Percentiles rank a stretch among this genome's conserved stretches.
These are phyloP conservation scores for Pterobdella sp. DNA, from an alignment of 2,888 invertebrate species.

Conservation along the genomic window DNA sequence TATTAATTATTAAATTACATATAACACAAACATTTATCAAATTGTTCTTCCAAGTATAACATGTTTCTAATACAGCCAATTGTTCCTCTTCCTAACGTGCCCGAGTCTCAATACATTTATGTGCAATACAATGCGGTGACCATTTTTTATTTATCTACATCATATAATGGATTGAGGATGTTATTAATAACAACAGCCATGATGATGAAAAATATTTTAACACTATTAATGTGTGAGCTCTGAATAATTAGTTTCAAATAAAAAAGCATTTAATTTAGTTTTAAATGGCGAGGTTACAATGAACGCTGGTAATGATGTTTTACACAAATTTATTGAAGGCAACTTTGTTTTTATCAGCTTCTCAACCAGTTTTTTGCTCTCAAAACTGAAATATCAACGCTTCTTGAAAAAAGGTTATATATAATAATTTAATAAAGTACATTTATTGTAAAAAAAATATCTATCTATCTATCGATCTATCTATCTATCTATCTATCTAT, in stretches of 20 bases:
- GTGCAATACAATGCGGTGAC: conserved; percentile 1
- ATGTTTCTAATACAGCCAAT: too few relatives aligned
- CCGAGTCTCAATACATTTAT: not conserved
- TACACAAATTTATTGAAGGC: not conserved
- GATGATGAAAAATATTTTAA: too few relatives aligned
- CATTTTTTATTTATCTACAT: not conserved
- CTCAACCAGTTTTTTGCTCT: not conserved
- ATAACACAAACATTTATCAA: not conserved
- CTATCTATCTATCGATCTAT: too few relatives aligned
- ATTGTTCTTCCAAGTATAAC: not conserved
- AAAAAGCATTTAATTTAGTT: not conserved
- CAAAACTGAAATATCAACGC: not conserved
- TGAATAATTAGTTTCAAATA: not conserved
- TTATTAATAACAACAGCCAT: too few relatives aligned
- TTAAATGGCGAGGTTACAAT: not conserved
- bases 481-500: too few relatives aligned
- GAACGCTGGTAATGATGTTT: too few relatives aligned
- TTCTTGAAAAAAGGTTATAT: not conserved
- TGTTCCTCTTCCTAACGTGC: not conserved
- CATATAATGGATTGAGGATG: too few relatives aligned
- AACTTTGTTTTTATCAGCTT: not conserved
- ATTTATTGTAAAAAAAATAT: too few relatives aligned
- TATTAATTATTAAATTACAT: not conserved
- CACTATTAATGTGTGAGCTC: not conserved
- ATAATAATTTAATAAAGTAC: too few relatives aligned